These are phyloP conservation scores for Pipa parva DNA, from an alignment of 2,113 vertebrate species.

Conservation along the genomic window DNA sequence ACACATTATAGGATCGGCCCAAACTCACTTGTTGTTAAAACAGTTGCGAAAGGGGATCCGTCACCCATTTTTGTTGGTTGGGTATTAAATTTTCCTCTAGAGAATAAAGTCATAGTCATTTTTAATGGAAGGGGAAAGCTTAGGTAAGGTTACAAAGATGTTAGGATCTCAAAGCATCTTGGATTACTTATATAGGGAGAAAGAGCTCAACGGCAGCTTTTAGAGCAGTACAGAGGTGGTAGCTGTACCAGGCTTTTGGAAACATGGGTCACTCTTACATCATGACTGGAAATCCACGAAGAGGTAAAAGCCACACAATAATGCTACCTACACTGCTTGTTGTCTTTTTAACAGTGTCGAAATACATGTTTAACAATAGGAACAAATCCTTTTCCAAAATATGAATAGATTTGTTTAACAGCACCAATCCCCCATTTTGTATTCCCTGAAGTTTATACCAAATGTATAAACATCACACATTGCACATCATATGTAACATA, in stretches of 20 bases:
- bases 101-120: slow-evolving; percentile 67
- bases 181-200: slow-evolving; percentile 47
- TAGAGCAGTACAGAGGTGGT: neutral
- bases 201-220: slow-evolving; percentile 4
- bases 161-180: slow-evolving; percentile 56
- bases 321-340: neutral
- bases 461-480: too few species aligned
- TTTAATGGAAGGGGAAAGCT: slow-evolving; percentile 76
- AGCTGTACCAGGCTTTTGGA: neutral
- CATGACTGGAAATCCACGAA: neutral
- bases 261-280: neutral
- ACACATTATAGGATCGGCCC: slow-evolving; percentile 71
- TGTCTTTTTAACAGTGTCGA: too few species aligned
- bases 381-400: too few species aligned
- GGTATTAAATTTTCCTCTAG: slow-evolving; percentile 83
- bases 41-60: slow-evolving; percentile 75
- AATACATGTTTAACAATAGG: too few species aligned
- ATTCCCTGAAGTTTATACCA: too few species aligned
- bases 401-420: too few species aligned
- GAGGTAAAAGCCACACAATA: neutral
- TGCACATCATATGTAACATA: too few species aligned
- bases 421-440: too few species aligned
- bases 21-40: slow-evolving; percentile 71
- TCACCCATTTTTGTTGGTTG: slow-evolving; percentile 69
- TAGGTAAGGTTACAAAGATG: slow-evolving; percentile 72